Base-by-base conservation (phyloP, 2,797 vertebrate genomes). In the Distichodus sexfasciatus region DNA sequence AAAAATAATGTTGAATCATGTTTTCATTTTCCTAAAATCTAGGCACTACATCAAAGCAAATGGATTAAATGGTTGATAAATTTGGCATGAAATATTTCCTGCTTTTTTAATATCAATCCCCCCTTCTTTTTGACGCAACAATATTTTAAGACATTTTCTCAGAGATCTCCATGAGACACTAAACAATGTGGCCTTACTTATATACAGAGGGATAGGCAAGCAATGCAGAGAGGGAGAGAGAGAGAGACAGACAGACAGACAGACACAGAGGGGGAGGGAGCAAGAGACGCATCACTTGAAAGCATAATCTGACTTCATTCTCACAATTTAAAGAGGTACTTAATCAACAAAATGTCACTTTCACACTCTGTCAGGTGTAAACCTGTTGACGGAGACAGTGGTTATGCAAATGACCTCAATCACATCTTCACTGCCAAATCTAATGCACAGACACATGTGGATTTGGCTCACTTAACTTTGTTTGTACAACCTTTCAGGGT, bases 401-500 rank as follows among this genome's bases (percentile, higher is more conserved):
- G n/a, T 35, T 60, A 40, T 50, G 48, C 31, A 62, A 67, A 74
- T 59, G 46, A 29, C 19, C 33, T 53, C 60, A 23, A n/a, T 35
- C 31, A 62, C 19, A 12, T 62, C 6, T 46, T 57, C 48, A 41
- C n/a, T 17, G n/a, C 23, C 29, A 31, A 57, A 41, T 17, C 23
- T 53, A 33, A 44, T 1, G 15, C 3, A 48, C n/a, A 48, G 28
- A 66, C 61, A 48, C 12, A 4, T 31, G 43, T 8, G 53, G 38
- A 55, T 66, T 41, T 35, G 57, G 54, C 61, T 65, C 26, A 58
- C 29, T 43, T 59, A 12, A 53, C 40, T 47, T 21, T 65, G 54
- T 60, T 70, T 73, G 66, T n/a, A 6, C 23, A 54, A n/a, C 17
- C 23, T 28, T 55, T 46, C 29, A 47, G 14, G 47, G 54, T 40